A percentile compares a stretch with the other conserved stretches of the same genome.
phyloP scores from a whole-genome alignment of 2,888 invertebrate genomes.

The Nomada fucata region DNA sequence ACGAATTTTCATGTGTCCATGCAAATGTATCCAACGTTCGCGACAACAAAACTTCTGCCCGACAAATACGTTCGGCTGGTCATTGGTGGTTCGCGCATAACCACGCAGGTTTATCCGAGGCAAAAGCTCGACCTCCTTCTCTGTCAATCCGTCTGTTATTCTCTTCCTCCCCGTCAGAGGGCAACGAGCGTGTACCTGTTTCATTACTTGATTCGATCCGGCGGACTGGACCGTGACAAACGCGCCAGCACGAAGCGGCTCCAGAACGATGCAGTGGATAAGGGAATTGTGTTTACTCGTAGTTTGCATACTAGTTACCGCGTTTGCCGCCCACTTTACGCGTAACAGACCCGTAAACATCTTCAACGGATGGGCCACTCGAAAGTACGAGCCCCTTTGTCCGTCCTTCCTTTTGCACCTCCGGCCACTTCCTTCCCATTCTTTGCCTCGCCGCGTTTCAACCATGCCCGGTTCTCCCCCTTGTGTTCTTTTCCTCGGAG shows the following conservation, averaged over 20 bases:
- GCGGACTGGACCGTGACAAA: conserved; percentile 47
- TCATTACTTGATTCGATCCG: conserved; percentile 58
- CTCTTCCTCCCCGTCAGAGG: not conserved
- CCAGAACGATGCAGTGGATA: conserved; percentile 68
- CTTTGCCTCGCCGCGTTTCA: conserved; percentile 48
- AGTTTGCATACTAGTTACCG: conserved; percentile 82
- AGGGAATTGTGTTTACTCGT: conserved; percentile 82
- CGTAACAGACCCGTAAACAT: conserved; percentile 80
- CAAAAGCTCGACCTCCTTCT: conserved; percentile 31
- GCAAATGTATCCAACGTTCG: conserved; percentile 50
- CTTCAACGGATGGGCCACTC: conserved; percentile 76
- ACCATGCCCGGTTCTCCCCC: conserved; percentile 30
- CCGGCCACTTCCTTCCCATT: conserved; percentile 56
- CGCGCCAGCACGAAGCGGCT: conserved; percentile 40
- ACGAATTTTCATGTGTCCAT: conserved; percentile 29
- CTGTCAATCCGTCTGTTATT: not conserved
- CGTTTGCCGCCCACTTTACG: conserved; percentile 75
- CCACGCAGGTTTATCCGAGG: conserved; percentile 16
- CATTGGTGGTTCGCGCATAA: conserved; percentile 17
- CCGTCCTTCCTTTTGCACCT: conserved; percentile 60
- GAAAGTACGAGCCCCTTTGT: conserved; percentile 67
- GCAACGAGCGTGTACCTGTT: conserved; percentile 29
- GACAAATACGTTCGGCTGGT: not conserved
- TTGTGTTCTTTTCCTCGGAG: not conserved
- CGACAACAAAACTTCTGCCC: conserved; percentile 53